Percentiles rank a stretch among this genome's conserved stretches.
phyloP scores from a whole-genome alignment of 2,797 vertebrate species.

The Clarias laeviceps region DNA sequence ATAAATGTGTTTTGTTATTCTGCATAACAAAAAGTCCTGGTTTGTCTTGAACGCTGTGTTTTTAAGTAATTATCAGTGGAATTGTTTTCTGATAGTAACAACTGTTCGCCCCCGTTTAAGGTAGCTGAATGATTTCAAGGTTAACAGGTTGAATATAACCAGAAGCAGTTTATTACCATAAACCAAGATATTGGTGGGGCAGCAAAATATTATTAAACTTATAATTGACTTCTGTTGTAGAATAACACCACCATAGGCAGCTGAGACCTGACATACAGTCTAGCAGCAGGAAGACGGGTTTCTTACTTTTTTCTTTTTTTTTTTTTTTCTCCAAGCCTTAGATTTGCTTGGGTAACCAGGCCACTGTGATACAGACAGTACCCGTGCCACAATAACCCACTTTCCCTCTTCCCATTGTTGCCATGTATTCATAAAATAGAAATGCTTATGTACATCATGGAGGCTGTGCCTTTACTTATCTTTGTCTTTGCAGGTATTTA shows the following conservation, averaged over 20 bases:
- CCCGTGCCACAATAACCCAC: neutral
- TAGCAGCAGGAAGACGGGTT: no score
- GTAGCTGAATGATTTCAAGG: neutral
- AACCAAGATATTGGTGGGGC: neutral
- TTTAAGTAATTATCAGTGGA: neutral
- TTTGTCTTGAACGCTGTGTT: no score
- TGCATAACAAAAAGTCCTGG: no score
- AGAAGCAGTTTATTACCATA: neutral
- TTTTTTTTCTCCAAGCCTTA: neutral
- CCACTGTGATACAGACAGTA: neutral
- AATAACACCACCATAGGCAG: neutral
- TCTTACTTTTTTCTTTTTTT: neutral
- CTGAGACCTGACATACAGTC: neutral
- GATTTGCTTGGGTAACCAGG: neutral
- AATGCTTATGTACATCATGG: neutral
- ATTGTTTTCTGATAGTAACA: neutral
- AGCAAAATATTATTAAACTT: neutral
- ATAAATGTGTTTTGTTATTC: no score
- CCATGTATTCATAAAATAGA: neutral
- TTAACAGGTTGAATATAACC: neutral
- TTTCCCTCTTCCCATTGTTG: neutral
- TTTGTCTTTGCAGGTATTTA: no score
- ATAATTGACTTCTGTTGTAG: neutral
- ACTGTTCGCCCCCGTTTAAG: neutral
- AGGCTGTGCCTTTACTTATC: neutral